Evolutionary conservation across 2,797 vertebrate genomes (phyloP).

Genomic region (Coendou prehensilis): DNA sequence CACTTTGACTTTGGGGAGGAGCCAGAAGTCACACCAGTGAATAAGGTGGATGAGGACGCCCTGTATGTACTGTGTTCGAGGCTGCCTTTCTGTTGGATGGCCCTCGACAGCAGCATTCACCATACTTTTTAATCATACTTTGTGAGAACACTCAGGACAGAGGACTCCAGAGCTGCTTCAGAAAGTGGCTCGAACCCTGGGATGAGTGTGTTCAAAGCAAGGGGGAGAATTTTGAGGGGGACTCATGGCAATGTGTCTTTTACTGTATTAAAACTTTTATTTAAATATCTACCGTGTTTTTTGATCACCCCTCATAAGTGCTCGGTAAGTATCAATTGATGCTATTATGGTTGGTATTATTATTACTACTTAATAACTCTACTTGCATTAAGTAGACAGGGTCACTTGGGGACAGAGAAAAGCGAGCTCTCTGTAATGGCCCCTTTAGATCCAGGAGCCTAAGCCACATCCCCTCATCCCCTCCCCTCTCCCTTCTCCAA

Average conservation of each 20-base stretch:
- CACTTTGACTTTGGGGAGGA: neutral
- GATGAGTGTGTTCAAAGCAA: neutral
- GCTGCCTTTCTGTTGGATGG: neutral
- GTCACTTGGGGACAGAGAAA: slow-evolving; percentile 13
- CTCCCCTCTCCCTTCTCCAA: neutral
- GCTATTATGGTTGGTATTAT: neutral
- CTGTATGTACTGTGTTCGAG: neutral
- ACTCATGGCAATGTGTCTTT: neutral
- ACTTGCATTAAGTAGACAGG: neutral
- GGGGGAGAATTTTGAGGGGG: neutral
- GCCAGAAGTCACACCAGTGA: neutral
- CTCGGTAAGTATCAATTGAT: neutral
- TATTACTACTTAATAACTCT: neutral
- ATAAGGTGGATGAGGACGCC: neutral
- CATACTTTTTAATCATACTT: no score
- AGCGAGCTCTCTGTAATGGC: neutral
- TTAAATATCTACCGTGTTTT: neutral
- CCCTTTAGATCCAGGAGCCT: neutral
- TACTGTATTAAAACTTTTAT: neutral
- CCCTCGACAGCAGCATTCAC: neutral
- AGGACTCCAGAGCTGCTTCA: neutral
- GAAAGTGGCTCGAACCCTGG: neutral
- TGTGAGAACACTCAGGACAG: neutral
- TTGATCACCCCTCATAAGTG: neutral
- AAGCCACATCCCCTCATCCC: neutral